A percentile compares a stretch with the other conserved stretches of the same genome.
Conservation (phyloP, 2,888 invertebrate genomes). For the Ischnus inquisitorius region DNA sequence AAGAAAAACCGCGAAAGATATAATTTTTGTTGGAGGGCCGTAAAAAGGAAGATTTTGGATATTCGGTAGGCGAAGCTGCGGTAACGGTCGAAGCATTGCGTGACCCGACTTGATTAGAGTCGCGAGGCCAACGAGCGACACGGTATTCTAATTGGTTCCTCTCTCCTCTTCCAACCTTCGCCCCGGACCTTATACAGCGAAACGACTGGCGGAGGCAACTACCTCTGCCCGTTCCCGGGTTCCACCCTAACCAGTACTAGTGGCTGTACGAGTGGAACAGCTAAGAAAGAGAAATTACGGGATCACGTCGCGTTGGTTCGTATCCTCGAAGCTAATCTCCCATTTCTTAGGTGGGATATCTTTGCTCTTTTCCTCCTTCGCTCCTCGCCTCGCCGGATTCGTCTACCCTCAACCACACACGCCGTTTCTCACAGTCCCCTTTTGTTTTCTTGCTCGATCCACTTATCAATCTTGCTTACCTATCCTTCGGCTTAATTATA, state of each 20-base stretch:
- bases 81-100: constrained; percentile 74
- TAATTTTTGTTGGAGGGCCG: constrained; percentile 26
- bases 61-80: constrained; percentile 62
- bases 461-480: constrained; percentile 5
- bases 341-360: constrained; percentile 59
- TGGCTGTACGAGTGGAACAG: constrained; percentile 46
- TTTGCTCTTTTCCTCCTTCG: constrained; percentile 31
- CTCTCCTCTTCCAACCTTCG: constrained; percentile 47
- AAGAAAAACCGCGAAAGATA: constrained; percentile 29
- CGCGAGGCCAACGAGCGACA: constrained; percentile 66
- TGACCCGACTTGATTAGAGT: constrained; percentile 75
- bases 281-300: constrained; percentile 78
- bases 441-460: constrained; percentile 1
- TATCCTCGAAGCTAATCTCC: constrained; percentile 68
- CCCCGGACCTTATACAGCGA: constrained; percentile 48
- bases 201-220: constrained; percentile 36
- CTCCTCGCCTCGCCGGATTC: constrained; percentile 7
- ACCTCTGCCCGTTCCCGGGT: constrained; percentile 36
- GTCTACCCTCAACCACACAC: constrained; percentile 1
- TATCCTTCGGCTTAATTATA: not conserved
- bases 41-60: constrained; percentile 53
- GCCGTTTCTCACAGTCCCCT: not conserved
- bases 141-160: constrained; percentile 75
- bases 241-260: constrained; percentile 58
- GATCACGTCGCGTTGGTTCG: constrained; percentile 73